Conservation (phyloP, 2,797 vertebrate genomes). For the Borostomias antarcticus region DNA sequence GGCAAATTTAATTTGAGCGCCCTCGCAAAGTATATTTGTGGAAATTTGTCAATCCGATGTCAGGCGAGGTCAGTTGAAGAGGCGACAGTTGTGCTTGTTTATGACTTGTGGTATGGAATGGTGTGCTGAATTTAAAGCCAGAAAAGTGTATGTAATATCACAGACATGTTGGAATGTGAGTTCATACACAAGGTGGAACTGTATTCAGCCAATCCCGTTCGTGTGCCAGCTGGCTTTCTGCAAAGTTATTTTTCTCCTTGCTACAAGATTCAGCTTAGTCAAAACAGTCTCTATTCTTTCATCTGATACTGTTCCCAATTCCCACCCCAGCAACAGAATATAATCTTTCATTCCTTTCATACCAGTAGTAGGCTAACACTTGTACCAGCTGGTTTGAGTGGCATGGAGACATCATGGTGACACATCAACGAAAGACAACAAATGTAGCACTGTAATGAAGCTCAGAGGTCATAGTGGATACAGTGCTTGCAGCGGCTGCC, state of each 20-base stretch:
- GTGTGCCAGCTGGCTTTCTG: neutral
- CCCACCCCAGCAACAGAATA: too few species aligned
- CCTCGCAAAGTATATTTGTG: constrained; percentile 52
- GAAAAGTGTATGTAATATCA: constrained; percentile 25
- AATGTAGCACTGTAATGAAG: too few species aligned
- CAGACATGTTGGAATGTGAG: constrained; percentile 13
- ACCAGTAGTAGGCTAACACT: too few species aligned
- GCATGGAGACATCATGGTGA: too few species aligned
- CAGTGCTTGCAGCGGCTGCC: too few species aligned
- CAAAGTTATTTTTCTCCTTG: neutral
- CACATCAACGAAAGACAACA: too few species aligned
- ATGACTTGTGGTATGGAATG: constrained; percentile 26
- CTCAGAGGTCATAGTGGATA: too few species aligned
- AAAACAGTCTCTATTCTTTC: neutral
- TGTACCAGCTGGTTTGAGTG: too few species aligned
- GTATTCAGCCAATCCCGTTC: neutral
- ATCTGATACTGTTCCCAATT: too few species aligned
- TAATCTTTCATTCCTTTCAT: too few species aligned
- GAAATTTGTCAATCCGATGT: constrained; percentile 48
- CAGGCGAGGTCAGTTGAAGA: constrained; percentile 48
- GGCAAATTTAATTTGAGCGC: constrained; percentile 60
- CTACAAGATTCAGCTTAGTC: neutral
- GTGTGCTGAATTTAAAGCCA: constrained; percentile 32
- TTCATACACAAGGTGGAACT: neutral
- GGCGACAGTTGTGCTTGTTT: constrained; percentile 67